Conservation (phyloP, 2,113 vertebrate species). For the Thunnus maccoyii region DNA sequence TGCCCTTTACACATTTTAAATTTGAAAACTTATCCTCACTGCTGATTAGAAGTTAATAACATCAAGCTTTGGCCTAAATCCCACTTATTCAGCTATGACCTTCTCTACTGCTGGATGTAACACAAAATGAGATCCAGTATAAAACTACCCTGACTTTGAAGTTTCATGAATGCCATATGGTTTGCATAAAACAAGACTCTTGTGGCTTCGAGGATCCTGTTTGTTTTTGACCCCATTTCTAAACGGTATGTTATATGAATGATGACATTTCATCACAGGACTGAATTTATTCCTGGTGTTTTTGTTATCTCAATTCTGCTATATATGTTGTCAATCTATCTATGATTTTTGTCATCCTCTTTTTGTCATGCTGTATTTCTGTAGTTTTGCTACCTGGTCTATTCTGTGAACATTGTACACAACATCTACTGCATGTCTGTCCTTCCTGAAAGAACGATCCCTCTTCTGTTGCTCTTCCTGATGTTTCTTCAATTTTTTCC, state of each 20-base stretch:
- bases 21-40: background rate
- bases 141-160: conserved; percentile 30
- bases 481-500: too few relatives aligned
- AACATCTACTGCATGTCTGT: too few relatives aligned
- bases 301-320: background rate
- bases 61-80: conserved; percentile 26
- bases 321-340: too few relatives aligned
- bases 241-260: background rate
- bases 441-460: too few relatives aligned
- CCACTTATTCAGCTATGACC: conserved; percentile 10
- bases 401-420: too few relatives aligned
- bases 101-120: background rate
- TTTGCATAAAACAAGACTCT: conserved; percentile 14
- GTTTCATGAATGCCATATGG: conserved; percentile 37
- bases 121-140: conserved; percentile 19
- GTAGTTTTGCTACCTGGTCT: too few relatives aligned
- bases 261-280: conserved; percentile 4
- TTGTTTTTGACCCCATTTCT: conserved; percentile 31
- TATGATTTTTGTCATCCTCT: too few relatives aligned
- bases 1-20: conserved; percentile 17
- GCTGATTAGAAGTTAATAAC: conserved; percentile 15
- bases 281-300: conserved; percentile 4
- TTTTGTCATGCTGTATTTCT: too few relatives aligned
- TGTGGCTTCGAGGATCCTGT: background rate
- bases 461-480: too few relatives aligned